Evolutionary conservation across 2,113 vertebrate genomes (phyloP), one percentile per base, ranked within the genome.

Genomic region (Spea multiplicata): DNA sequence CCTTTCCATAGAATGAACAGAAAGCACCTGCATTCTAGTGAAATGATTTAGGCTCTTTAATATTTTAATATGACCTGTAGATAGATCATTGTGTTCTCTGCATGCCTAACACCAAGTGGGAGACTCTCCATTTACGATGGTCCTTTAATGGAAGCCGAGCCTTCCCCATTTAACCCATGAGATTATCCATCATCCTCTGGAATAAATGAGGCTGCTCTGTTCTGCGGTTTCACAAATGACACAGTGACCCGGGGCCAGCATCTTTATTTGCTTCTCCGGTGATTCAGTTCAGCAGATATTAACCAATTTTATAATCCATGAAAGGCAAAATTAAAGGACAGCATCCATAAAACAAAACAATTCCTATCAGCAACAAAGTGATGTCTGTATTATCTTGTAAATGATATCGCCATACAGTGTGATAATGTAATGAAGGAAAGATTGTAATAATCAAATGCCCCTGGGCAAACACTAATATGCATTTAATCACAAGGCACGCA

Each of bases 201-300:
- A 94, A 98, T 95, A 96, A 98, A 98, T 98, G 95, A 97, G 94
- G 95, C 95, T 92, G 93, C 94, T 94, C 91, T 90, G 95, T 96
- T 94, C 95, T 94, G 93, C 94, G 95, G 94, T 94, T 94, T 95
- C 95, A 95, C 95, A 96, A 97, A 94, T 92, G 92, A 95, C 94
- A 95, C 88, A 90, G 91, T 96, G 96, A 97, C 96, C 96, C 89
- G 85, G 92, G 77, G 93, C 93, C 90, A 93, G 91, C 92, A 92
- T 93, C 94, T 95, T 96, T 95, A 95, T 97, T 96, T 94, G 93
- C 91, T 94, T 94, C 93, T 94, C 90, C 92, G 88, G 89, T 93
- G 93, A 94, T 96, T 94, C 95, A 97, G 89, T 94, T 94, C 94
- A 96, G 91, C 92, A 96, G 93, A 93, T 95, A 96, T 98, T 96